Evolutionary conservation across 2,888 invertebrate species (phyloP).

Genomic region (Bombylius major): DNA sequence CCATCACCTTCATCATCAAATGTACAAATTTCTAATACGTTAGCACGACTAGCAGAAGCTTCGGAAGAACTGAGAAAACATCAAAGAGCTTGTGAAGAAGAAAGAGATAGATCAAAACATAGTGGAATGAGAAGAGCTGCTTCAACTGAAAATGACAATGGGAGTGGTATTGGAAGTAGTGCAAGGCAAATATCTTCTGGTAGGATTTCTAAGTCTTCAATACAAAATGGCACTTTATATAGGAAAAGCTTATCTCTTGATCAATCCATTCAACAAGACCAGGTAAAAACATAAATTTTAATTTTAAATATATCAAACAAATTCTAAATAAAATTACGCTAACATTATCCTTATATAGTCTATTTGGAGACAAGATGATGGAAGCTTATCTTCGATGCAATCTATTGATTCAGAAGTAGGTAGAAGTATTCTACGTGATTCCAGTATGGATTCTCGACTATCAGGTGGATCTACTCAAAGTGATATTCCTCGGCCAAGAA

Average conservation of each 20-base stretch:
- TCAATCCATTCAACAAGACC: slow-evolving; percentile 43
- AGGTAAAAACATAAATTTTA: slow-evolving; percentile 19
- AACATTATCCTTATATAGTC: slow-evolving; percentile 33
- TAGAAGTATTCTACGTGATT: slow-evolving; percentile 53
- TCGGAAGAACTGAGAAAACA: slow-evolving; percentile 53
- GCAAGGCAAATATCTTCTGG: slow-evolving; percentile 24
- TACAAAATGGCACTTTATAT: slow-evolving; percentile 44
- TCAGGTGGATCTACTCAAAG: slow-evolving; percentile 79
- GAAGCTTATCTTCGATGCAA: slow-evolving; percentile 72
- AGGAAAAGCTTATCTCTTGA: slow-evolving; percentile 61
- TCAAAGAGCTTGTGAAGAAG: slow-evolving; percentile 41
- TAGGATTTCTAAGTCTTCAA: slow-evolving; percentile 27
- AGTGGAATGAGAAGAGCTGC: slow-evolving; percentile 39
- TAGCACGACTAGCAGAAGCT: slow-evolving; percentile 54
- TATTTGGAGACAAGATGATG: slow-evolving; percentile 75
- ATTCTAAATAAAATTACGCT: slow-evolving; percentile 3
- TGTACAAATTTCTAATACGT: slow-evolving; percentile 28
- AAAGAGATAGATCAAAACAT: slow-evolving; percentile 37
- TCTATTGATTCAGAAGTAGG: slow-evolving; percentile 59
- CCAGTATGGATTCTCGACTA: slow-evolving; percentile 68
- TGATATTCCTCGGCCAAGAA: slow-evolving; percentile 55
- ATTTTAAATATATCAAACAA: slow-evolving; percentile 9
- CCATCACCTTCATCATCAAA: slow-evolving; percentile 22
- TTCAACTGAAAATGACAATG: slow-evolving; percentile 50
- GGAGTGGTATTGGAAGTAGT: slow-evolving; percentile 28